A percentile compares a stretch with the other conserved stretches of the same genome.
These are phyloP conservation scores for Pomacea canaliculata DNA, from an alignment of 2,888 invertebrate genomes.

Conservation along the genomic window DNA sequence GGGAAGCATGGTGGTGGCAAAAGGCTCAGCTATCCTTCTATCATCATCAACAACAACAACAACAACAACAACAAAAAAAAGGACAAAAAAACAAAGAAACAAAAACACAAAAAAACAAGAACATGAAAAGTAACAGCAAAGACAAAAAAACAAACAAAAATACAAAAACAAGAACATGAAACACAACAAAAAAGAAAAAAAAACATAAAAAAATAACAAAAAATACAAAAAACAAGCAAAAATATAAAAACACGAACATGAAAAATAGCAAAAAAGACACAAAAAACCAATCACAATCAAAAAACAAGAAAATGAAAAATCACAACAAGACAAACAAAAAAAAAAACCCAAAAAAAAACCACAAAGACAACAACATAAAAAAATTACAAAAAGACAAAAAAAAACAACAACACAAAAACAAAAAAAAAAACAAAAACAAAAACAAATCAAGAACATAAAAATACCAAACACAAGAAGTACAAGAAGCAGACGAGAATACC, in stretches of 20 bases:
- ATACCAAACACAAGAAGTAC: no score
- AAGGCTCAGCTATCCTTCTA: no score
- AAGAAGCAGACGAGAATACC: no score
- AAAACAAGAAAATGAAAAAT: not conserved
- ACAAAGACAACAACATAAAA: not conserved
- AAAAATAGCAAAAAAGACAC: not conserved
- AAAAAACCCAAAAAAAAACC: not conserved
- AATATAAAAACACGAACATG: not conserved
- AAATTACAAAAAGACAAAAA: not conserved
- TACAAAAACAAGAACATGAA: no score
- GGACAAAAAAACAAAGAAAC: not conserved
- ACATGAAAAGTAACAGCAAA: not conserved
- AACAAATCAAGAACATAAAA: not conserved
- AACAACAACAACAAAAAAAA: no score
- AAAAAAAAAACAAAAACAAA: not conserved
- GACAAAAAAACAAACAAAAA: not conserved
- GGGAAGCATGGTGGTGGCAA: no score
- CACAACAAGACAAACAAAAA: not conserved
- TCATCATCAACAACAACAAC: no score
- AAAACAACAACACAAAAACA: not conserved
- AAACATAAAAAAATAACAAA: not conserved
- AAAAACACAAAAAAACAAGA: conserved; percentile 1
- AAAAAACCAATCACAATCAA: not conserved
- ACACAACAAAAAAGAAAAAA: not conserved
- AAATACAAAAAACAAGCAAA: not conserved